Evolutionary conservation across 1,140 invertebrate genomes (phyloP), one percentile per base, ranked within the genome.

Genomic region (Conopomorpha cramerella): DNA sequence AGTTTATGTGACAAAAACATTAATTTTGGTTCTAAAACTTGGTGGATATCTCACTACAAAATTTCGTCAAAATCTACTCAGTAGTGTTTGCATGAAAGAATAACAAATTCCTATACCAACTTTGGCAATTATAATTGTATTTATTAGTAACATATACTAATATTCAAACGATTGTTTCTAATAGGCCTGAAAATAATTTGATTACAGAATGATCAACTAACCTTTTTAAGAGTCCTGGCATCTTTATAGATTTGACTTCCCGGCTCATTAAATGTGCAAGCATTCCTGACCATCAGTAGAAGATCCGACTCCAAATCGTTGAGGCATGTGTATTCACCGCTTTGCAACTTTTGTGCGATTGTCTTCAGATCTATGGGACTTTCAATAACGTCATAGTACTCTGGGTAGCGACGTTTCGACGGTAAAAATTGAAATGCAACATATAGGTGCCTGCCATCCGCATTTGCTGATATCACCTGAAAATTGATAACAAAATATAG

Each of bases 221-320:
- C 85, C 65, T 93, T 95, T 55, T 92, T 92, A 28, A 98, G 65
- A 8, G 87, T 78, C 63, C 94, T 94, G 0, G 95, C 95, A 80
- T 97, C 93, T 72, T 95, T 97, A 59, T 98, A 98, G 48, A 99
- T 97, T 61, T 90, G 87, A 2, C 95, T 98, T 0, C 94, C 93
- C 0, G 96, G 93, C 62, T 98, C 96, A 71, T 99, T 99, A 58
- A 97, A 99, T 3, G 85, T 81, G 59, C 94, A 97, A 0, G 97
- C 96, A 79, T 99, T 99, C 43, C 89, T 89, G 23, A 92, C 90
- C 89, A 99, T 95, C 12, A 93, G 77, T 43, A 90, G 61, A 4
- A 99, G 67, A 80, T 99, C 96, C 37, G 87, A 87, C 64, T 98
- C 95, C 78, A 99, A 81, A 29, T 96, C 92, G 30, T 79, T 72